Percentiles rank a stretch among this genome's conserved stretches.
Evolutionary conservation across 2,888 invertebrate species (phyloP).

Genomic region (Thecophora atra): DNA sequence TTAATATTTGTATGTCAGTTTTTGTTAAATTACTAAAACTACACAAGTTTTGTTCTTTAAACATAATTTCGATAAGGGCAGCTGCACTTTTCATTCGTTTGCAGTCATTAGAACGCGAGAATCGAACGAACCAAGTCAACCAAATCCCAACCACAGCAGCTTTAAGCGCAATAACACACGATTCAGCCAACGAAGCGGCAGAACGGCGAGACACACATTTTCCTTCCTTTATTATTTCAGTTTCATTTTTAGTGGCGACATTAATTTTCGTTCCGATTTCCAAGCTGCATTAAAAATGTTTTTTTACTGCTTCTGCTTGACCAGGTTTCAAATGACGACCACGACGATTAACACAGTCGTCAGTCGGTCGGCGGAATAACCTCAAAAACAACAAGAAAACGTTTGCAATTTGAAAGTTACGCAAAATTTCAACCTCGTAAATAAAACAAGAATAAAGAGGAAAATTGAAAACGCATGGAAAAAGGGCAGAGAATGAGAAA

Average conservation of each 20-base stretch:
- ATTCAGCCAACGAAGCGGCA: background rate
- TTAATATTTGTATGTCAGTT: background rate
- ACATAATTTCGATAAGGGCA: too few species aligned
- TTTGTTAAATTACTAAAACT: too few species aligned
- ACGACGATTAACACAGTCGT: background rate
- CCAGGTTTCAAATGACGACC: slow-evolving; percentile 12
- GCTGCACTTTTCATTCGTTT: too few species aligned
- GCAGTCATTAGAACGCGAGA: background rate
- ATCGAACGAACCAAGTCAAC: background rate
- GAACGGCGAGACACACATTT: background rate
- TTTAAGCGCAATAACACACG: slow-evolving; percentile 17
- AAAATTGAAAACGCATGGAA: background rate
- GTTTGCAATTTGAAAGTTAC: background rate
- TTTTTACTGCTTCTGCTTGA: slow-evolving; percentile 11
- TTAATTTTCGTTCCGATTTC: slow-evolving; percentile 8
- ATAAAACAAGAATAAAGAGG: background rate
- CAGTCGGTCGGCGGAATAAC: background rate
- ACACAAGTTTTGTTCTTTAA: too few species aligned
- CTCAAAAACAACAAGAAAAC: background rate
- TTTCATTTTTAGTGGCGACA: slow-evolving; percentile 6
- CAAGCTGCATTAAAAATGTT: slow-evolving; percentile 1
- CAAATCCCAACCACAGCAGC: background rate
- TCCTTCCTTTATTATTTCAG: background rate
- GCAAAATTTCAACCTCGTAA: background rate
- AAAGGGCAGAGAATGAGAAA: background rate